Percentiles rank a stretch among this genome's conserved stretches.
These are phyloP conservation scores for Idaea straminata DNA, from an alignment of 2,888 invertebrate species.

Conservation along the genomic window DNA sequence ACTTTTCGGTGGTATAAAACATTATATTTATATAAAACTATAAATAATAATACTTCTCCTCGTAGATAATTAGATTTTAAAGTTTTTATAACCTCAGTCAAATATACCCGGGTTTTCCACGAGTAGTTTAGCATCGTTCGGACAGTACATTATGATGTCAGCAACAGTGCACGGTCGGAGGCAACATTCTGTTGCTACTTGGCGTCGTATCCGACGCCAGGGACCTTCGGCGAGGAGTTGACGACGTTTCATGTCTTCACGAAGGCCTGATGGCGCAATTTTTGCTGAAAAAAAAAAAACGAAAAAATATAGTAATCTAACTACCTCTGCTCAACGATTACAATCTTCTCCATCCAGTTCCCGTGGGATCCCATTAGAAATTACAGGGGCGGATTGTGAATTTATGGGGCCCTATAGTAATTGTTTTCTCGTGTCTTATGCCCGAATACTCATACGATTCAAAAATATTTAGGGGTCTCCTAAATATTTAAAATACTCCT, in stretches of 20 bases:
- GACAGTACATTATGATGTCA: constrained; percentile 62
- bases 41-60: not conserved
- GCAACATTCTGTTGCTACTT: constrained; percentile 64
- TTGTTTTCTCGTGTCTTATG: too few species aligned
- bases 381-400: too few species aligned
- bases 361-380: not conserved
- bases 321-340: not conserved
- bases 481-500: too few species aligned
- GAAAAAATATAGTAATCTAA: too few species aligned
- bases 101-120: constrained; percentile 60
- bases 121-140: constrained; percentile 52
- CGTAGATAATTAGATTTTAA: not conserved
- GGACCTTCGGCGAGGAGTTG: constrained; percentile 40
- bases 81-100: constrained; percentile 31
- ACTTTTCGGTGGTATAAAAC: not conserved
- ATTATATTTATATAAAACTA: not conserved
- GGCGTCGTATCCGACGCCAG: constrained; percentile 56
- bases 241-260: constrained; percentile 40
- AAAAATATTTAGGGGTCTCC: too few species aligned
- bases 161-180: constrained; percentile 56
- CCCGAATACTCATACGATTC: too few species aligned
- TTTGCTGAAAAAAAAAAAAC: constrained; percentile 46
- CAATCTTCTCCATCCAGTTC: not conserved
- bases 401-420: too few species aligned
- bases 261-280: constrained; percentile 52